phyloP scores from a whole-genome alignment of 2,888 invertebrate species.

The Ctena decussata region DNA sequence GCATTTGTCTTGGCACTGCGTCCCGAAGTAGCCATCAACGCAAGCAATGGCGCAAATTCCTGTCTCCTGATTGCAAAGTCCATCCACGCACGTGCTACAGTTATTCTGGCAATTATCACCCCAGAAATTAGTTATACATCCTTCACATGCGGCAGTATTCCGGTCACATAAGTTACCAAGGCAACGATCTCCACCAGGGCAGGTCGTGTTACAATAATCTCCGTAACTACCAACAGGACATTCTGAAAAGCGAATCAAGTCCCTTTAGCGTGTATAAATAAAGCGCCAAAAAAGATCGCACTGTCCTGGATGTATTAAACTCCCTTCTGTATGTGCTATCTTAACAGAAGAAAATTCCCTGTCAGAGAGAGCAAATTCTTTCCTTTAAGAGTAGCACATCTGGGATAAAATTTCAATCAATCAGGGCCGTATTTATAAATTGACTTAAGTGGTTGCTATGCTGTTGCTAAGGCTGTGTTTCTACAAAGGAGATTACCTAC shows the following conservation, averaged over 20 bases:
- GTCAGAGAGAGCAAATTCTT: no score
- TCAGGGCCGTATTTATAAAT: no score
- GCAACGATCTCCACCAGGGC: slow-evolving; percentile 20
- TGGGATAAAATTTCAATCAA: no score
- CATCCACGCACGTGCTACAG: slow-evolving; percentile 39
- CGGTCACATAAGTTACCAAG: slow-evolving; percentile 19
- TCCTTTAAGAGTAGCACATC: no score
- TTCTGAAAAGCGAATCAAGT: slow-evolving; percentile 41
- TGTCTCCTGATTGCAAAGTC: slow-evolving; percentile 30
- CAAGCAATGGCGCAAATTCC: slow-evolving; percentile 39
- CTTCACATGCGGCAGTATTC: slow-evolving; percentile 11
- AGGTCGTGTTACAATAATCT: slow-evolving; percentile 27
- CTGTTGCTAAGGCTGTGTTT: no score
- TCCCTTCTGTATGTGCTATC: no score
- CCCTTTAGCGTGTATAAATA: no score
- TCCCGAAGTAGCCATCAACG: slow-evolving; percentile 34
- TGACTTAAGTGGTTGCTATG: no score
- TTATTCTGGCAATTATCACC: slow-evolving; percentile 34
- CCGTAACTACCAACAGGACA: slow-evolving; percentile 28
- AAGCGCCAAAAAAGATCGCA: no score
- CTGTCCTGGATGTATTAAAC: no score
- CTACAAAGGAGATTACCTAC: no score
- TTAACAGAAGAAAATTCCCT: no score
- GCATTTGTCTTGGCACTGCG: slow-evolving; percentile 34
- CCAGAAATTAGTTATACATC: slow-evolving; percentile 14